A percentile compares a stretch with the other conserved stretches of the same genome.
phyloP scores from a whole-genome alignment of 2,113 vertebrate genomes.

The Podarcis raffonei region DNA sequence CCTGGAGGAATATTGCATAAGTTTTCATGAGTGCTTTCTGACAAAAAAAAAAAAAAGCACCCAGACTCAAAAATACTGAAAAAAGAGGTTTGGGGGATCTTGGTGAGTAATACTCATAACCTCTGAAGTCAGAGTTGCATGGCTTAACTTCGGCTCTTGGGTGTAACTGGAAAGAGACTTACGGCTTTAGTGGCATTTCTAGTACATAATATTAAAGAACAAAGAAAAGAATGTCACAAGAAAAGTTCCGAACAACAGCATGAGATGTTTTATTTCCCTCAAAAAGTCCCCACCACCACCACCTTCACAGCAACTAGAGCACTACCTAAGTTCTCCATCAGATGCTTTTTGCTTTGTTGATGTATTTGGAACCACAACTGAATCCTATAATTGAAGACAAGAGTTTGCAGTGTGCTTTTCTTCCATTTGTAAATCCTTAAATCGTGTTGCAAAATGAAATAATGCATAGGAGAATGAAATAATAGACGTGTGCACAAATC shows the following conservation, averaged over 20 bases:
- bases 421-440: neutral
- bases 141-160: slow-evolving; percentile 45
- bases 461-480: neutral
- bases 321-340: neutral
- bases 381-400: neutral
- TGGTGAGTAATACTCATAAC: slow-evolving; percentile 58
- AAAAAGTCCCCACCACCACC: neutral
- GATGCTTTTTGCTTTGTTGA: slow-evolving; percentile 20
- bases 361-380: neutral
- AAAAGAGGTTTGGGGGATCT: slow-evolving; percentile 42
- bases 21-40: slow-evolving; percentile 55
- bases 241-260: slow-evolving; percentile 14
- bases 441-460: neutral
- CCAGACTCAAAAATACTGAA: slow-evolving; percentile 22
- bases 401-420: neutral
- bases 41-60: slow-evolving; percentile 33
- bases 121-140: slow-evolving; percentile 55
- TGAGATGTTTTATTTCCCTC: neutral
- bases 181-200: slow-evolving; percentile 33
- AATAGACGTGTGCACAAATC: no score
- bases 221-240: slow-evolving; percentile 8
- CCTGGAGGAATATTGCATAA: neutral
- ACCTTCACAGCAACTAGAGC: slow-evolving; percentile 10
- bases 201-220: slow-evolving; percentile 1
- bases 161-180: slow-evolving; percentile 53